A percentile compares a stretch with the other conserved stretches of the same genome.
Evolutionary conservation across 2,113 vertebrate genomes (phyloP).

Genomic region (Meleagris gallopavo): DNA sequence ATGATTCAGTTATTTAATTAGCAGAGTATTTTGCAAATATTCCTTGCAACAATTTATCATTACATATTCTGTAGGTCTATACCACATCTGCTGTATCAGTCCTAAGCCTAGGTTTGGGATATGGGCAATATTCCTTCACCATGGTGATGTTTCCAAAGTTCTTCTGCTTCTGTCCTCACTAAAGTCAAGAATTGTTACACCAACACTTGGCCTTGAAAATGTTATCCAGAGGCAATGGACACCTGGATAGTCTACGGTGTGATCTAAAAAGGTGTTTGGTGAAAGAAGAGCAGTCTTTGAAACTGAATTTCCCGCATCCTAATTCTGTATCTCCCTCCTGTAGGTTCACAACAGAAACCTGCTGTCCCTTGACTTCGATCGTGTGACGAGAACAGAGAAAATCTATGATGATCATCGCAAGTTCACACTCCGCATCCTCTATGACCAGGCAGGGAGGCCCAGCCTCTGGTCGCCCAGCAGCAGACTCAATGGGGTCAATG

Average conservation of each 20-base stretch:
- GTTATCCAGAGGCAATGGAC: background rate
- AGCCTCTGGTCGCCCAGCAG: conserved; percentile 98
- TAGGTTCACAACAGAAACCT: conserved; percentile 98
- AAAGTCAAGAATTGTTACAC: background rate
- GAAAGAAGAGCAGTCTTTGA: background rate
- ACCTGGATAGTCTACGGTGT: background rate
- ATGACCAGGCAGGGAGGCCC: conserved; percentile 91
- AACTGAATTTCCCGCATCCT: background rate
- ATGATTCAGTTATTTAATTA: background rate
- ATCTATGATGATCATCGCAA: conserved; percentile 99
- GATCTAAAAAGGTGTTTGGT: background rate
- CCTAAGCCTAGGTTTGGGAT: background rate
- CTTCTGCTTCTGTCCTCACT: background rate
- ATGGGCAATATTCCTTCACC: background rate
- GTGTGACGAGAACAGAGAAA: conserved; percentile 97
- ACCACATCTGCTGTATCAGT: background rate
- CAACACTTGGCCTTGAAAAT: background rate
- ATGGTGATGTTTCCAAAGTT: background rate
- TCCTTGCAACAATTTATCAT: background rate
- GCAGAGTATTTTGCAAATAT: background rate
- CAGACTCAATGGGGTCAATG: conserved; percentile 93
- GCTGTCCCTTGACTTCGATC: conserved; percentile 95
- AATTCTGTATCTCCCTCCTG: background rate
- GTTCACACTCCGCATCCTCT: conserved; percentile 95
- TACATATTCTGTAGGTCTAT: background rate